These are phyloP conservation scores for Epistrophe grossulariae DNA, from an alignment of 2,888 invertebrate species.

Conservation along the genomic window DNA sequence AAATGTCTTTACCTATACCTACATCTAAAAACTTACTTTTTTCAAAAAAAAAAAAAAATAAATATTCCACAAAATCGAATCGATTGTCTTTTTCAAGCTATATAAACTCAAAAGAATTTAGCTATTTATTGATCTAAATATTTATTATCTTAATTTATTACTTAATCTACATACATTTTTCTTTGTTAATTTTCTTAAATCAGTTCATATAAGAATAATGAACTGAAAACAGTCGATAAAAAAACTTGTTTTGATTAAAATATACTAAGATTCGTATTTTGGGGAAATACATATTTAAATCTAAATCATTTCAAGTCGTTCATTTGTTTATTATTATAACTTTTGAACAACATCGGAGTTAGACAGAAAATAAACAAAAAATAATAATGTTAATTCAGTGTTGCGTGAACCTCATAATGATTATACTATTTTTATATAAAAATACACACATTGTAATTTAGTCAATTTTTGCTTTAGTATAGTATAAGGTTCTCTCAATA, in stretches of 20 bases:
- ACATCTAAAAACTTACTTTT: too few relatives aligned
- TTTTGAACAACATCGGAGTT: neutral
- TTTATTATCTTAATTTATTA: neutral
- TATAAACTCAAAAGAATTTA: neutral
- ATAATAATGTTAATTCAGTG: neutral
- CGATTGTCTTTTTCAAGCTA: neutral
- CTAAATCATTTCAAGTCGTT: neutral
- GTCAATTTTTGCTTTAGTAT: neutral
- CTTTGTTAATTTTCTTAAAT: neutral
- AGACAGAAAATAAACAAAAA: neutral
- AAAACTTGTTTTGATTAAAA: neutral
- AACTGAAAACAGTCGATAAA: neutral
- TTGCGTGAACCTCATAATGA: neutral
- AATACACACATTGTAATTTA: neutral
- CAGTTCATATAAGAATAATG: neutral
- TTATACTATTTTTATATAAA: neutral
- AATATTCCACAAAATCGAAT: neutral
- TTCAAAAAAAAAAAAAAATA: too few relatives aligned
- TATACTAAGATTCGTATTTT: neutral
- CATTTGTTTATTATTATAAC: neutral
- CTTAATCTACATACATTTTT: slow-evolving; percentile 8
- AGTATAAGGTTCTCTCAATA: neutral
- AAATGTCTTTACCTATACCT: too few relatives aligned
- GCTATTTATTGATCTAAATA: slow-evolving; percentile 1
- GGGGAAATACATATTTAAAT: neutral